Percentiles rank a stretch among this genome's conserved stretches.
These are phyloP conservation scores for Melieria picta DNA, from an alignment of 2,888 invertebrate species.

Conservation along the genomic window DNA sequence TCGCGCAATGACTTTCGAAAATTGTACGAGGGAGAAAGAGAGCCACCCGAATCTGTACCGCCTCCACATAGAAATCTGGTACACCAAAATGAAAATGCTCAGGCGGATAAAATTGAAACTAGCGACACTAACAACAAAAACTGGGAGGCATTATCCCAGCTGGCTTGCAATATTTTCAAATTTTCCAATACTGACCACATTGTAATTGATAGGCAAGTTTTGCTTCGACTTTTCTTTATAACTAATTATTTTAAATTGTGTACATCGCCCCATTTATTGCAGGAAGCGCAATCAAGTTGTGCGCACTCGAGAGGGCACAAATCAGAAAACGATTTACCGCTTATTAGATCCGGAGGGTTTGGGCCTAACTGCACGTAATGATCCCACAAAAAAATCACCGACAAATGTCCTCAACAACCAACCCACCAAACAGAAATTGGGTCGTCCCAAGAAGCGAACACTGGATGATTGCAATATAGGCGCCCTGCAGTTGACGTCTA, in stretches of 20 bases:
- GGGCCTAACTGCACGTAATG: constrained; percentile 46
- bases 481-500: neutral
- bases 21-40: neutral
- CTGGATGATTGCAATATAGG: neutral
- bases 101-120: constrained; percentile 10
- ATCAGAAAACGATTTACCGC: constrained; percentile 60
- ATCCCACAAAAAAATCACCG: neutral
- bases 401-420: neutral
- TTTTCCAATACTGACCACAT: constrained; percentile 59
- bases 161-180: constrained; percentile 59
- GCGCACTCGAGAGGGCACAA: constrained; percentile 53
- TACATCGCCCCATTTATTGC: neutral
- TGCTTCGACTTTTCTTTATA: neutral
- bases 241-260: neutral
- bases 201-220: constrained; percentile 58
- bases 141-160: constrained; percentile 55
- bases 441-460: constrained; percentile 50
- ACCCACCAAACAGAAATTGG: constrained; percentile 43
- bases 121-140: constrained; percentile 17
- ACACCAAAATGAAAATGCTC: constrained; percentile 14
- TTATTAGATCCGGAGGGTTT: constrained; percentile 57
- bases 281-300: constrained; percentile 61
- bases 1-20: constrained; percentile 35
- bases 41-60: neutral
- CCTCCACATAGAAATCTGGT: constrained; percentile 20